Conservation (phyloP, 2,113 vertebrate genomes). For the Melanocharis versteri region DNA sequence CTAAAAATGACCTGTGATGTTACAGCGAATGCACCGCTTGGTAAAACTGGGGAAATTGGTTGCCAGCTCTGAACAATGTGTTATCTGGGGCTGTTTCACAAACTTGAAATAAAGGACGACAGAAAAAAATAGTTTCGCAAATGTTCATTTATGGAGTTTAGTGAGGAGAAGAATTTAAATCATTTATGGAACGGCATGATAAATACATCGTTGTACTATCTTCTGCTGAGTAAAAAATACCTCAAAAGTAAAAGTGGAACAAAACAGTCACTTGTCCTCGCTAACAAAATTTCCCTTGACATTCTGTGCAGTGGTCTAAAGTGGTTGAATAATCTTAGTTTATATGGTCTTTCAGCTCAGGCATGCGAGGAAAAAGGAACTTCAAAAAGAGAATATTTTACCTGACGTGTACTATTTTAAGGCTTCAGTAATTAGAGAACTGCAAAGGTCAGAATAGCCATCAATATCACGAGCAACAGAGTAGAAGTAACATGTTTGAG, state of each 20-base stretch:
- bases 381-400: slow-evolving; percentile 66
- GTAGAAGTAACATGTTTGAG: slow-evolving; percentile 63
- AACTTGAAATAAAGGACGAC: neutral
- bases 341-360: slow-evolving; percentile 58
- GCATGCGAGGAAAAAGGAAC: slow-evolving; percentile 59
- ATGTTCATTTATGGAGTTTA: neutral
- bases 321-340: slow-evolving; percentile 58
- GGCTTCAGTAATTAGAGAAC: slow-evolving; percentile 57
- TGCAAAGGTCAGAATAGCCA: slow-evolving; percentile 63
- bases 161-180: neutral
- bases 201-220: neutral
- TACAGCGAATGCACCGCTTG: neutral
- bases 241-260: slow-evolving; percentile 49
- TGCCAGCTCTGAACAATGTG: neutral
- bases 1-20: slow-evolving; percentile 4
- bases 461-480: slow-evolving; percentile 63
- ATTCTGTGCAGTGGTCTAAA: slow-evolving; percentile 25
- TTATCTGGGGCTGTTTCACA: neutral
- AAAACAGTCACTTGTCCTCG: neutral
- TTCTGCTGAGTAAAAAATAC: neutral
- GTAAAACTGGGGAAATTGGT: neutral
- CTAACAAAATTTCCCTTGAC: slow-evolving; percentile 46
- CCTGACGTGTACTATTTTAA: slow-evolving; percentile 55
- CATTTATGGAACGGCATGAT: neutral
- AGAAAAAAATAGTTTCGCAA: neutral